Evolutionary conservation across 1,140 invertebrate genomes (phyloP).

Genomic region (Drosophila tropicalis): DNA sequence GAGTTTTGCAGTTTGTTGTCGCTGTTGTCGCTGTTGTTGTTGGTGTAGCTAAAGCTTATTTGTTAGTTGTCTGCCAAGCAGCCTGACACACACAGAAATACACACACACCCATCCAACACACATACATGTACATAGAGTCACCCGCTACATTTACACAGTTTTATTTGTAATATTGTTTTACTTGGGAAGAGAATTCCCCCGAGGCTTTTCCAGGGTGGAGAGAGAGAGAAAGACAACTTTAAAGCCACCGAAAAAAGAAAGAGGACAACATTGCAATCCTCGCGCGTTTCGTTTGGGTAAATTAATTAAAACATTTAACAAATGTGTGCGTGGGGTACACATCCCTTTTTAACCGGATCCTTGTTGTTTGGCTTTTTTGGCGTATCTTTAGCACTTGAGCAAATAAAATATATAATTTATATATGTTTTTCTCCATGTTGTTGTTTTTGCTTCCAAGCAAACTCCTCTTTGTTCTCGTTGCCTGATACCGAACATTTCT

Average conservation of each 20-base stretch:
- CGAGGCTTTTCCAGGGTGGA: neutral
- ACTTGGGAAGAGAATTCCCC: slow-evolving; percentile 3
- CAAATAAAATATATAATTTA: slow-evolving; percentile 77
- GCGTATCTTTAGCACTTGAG: slow-evolving; percentile 52
- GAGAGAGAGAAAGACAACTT: slow-evolving; percentile 9
- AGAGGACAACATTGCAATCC: slow-evolving; percentile 17
- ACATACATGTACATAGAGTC: neutral
- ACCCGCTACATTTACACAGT: slow-evolving; percentile 29
- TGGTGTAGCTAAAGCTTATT: slow-evolving; percentile 68
- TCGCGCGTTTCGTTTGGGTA: slow-evolving; percentile 50
- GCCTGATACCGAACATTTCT: slow-evolving; percentile 50
- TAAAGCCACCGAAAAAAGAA: slow-evolving; percentile 33
- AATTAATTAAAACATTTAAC: slow-evolving; percentile 79
- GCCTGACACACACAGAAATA: slow-evolving; percentile 56
- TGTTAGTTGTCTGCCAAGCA: slow-evolving; percentile 73
- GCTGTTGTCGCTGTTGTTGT: too few relatives aligned
- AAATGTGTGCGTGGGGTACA: slow-evolving; percentile 27
- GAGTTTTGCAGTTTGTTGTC: slow-evolving; percentile 62
- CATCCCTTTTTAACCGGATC: slow-evolving; percentile 30
- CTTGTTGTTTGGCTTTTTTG: slow-evolving; percentile 27
- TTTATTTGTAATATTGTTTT: slow-evolving; percentile 26
- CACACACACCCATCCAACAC: neutral
- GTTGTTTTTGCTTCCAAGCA: slow-evolving; percentile 41
- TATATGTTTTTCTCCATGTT: slow-evolving; percentile 38
- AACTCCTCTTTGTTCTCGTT: slow-evolving; percentile 9